Base-by-base conservation (phyloP, 2,888 invertebrate genomes). In the Yponomeuta sedellus region DNA sequence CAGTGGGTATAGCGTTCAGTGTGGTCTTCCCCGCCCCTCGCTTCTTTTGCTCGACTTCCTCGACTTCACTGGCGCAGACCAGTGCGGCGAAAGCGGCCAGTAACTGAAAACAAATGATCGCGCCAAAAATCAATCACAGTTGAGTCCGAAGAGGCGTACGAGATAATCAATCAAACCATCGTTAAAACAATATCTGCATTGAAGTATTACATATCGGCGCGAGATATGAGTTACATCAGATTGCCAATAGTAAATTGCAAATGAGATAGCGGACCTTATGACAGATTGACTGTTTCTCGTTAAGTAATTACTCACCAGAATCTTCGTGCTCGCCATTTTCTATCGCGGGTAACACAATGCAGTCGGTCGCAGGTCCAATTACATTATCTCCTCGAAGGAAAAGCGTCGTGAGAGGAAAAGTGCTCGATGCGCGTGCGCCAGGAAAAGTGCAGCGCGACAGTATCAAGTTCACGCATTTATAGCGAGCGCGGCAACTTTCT, bases 381-480 rank as follows among this genome's bases (percentile, higher is more conserved):
- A 86, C 87, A 88, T 84, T 79, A 85, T 83, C 75, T 75, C 72
- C 75, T 74, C 73, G 62, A 69, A 66, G 71, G 71, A 76, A 80
- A 81, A 76, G 75, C 74, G 71, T 75, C 74, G 74, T 79, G 80
- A 82, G 79, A 85, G 79, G 83, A 88, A 89, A 89, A 88, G 87
- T 85, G 85, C 73, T 82, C 80, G 75, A 74, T 74, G 72, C 79
- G 76, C 77, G 74, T 75, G 72, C 79, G 75, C 78, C 71, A 70
- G 82, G 88, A 89, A 88, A 88, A 90, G 90, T 91, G 90, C 76
- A 70, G 71, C 5, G 71, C 10, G 77, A 73, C 71, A 70, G 78
- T 86, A 88, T 87, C 86, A 89, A 88, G 88, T 89, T 87, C 86
- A 88, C 77, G 85, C 78, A 86, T 90, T 89, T 91, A 90, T 90